Evolutionary conservation across 2,888 invertebrate species (phyloP), one percentile per base, ranked within the genome.

Genomic region (Melieria picta): DNA sequence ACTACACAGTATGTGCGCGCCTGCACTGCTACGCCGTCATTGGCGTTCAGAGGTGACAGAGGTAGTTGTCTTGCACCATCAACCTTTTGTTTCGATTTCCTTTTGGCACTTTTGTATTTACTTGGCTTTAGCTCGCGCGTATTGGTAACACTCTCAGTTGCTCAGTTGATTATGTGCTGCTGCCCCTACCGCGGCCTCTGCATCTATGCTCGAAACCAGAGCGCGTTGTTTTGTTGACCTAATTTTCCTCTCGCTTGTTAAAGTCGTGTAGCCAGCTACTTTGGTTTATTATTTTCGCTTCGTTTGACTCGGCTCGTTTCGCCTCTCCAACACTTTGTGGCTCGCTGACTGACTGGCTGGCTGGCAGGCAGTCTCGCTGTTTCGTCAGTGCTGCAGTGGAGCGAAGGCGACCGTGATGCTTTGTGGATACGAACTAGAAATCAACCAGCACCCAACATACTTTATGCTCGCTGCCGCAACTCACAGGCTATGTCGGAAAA

Each of bases 191-290:
- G 30, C 30, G 30, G 30, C 3, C 30, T 30, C 30, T 30, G 30
- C 30, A 30, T 2, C 30, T 58, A 58, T 58, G 11, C 9, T 58
- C 10, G 72, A 69, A 63, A 45, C 77, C 75, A 79, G 78, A 79
- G 75, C 69, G 69, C 76, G 77, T 79, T 77, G 75, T 77, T 82
- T 79, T 84, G 83, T 79, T 83, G 83, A 84, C 83, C 84, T 81
- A 83, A 83, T 83, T 83, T 81, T 82, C 79, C 82, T 83, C 84
- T 84, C 76, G 75, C 61, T 61, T 60, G 68, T 30, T 55, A 65
- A 65, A 72, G 11, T 67, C 65, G 72, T 69, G 72, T 64, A 65
- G 45, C 68, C 65, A 65, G 45, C 68, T 60, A 65, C 65, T 72
- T 72, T 69, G 64, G 65, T 65, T 65, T 65, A 62, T 71, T 66